Evolutionary conservation across 2,113 vertebrate species (phyloP), one percentile per base, ranked within the genome.

Genomic region (Bubo blakistoni): DNA sequence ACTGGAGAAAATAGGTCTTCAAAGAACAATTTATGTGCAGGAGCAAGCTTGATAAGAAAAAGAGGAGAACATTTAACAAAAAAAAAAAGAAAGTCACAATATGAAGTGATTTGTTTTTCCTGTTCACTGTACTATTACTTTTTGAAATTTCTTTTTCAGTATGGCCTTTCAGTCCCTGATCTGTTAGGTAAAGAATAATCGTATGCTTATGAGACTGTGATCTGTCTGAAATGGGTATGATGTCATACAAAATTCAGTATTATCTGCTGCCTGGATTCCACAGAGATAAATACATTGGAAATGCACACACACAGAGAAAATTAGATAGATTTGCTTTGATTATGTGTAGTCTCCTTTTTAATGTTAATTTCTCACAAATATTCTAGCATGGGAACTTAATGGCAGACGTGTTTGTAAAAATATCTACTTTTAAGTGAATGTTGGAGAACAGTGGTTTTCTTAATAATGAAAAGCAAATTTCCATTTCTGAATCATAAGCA

Each of bases 281-380:
- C 52, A 67, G 78, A 73, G 71, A 89, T 77, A 92, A 88, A 91
- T 87, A 72, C 57, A 81, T 42, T 61, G 61, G 72, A 94, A 93
- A 86, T 89, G 32, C 42, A 70, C 38, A 73, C 12, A 14, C 6
- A 80, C 25, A 80, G 34, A 72, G 88, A 94, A 94, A 94, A 95
- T 55, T 36, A 85, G 82, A 86, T 70, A 88, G 62, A 67, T 91
- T 94, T 85, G 29, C 71, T 96, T 95, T 92, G 91, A 97, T 91
- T 95, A 65, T 80, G 42, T 86, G 62, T 66, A 85, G 78, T 58
- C 70, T 94, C 70, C 81, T 95, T 96, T 97, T 85, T 92, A 92
- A 92, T 94, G 91, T 90, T 95, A 91, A 95, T 91, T 95, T 92
- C 73, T 94, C 71, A 91, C 92, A 96, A 92, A 95, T 91, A 94